Evolutionary conservation across 1,140 invertebrate genomes (phyloP).

Genomic region (Pogonomyrmex barbatus): DNA sequence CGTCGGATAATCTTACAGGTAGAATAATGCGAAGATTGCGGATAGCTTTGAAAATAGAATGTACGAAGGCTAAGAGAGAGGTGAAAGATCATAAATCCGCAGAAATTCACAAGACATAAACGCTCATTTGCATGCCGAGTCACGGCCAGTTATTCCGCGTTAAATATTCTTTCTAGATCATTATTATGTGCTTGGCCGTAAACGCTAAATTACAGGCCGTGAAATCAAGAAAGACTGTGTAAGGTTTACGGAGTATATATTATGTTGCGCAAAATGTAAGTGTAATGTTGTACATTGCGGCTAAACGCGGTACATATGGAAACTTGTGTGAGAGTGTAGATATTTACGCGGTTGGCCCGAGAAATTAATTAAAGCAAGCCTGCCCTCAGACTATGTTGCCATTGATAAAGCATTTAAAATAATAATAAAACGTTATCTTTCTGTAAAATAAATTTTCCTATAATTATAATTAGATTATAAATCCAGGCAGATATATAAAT

Average conservation of each 20-base stretch:
- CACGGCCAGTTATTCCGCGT: slow-evolving; percentile 26
- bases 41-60: not conserved
- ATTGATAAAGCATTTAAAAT: not conserved
- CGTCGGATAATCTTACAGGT: not conserved
- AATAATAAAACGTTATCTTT: not conserved
- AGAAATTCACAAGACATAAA: slow-evolving; percentile 20
- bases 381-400: not conserved
- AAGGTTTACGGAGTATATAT: not conserved
- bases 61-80: not conserved
- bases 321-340: not conserved
- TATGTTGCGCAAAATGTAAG: slow-evolving; percentile 22
- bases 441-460: not conserved
- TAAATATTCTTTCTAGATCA: slow-evolving; percentile 41
- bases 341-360: not conserved
- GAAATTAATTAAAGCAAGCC: slow-evolving; percentile 16
- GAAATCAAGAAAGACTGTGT: not conserved
- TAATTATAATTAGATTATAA: not conserved
- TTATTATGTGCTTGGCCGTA: not conserved
- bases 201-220: slow-evolving; percentile 30
- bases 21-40: not conserved
- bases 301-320: not conserved
- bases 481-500: not conserved
- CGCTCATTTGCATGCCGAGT: not conserved
- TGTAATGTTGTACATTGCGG: not conserved
- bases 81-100: slow-evolving; percentile 30